A percentile compares a stretch with the other conserved stretches of the same genome.
Conservation (phyloP, 2,888 invertebrate species). For the Mimachlamys varia region DNA sequence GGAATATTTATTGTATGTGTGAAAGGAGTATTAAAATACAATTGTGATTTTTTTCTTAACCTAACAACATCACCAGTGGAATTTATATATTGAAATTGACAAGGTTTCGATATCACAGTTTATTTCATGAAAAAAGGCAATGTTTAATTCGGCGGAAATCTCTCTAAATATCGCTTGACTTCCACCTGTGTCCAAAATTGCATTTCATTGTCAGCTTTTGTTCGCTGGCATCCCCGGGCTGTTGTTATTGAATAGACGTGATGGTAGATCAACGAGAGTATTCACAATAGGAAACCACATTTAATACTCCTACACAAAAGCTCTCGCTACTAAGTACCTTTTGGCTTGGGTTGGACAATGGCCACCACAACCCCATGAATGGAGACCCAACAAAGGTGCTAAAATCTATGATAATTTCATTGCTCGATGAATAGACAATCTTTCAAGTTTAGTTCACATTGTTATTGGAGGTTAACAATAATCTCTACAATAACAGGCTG, state of each 20-base stretch:
- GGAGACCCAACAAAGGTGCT: slow-evolving; percentile 53
- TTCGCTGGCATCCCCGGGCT: background rate
- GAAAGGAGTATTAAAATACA: background rate
- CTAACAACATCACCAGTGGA: slow-evolving; percentile 29
- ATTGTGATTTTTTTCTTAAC: background rate
- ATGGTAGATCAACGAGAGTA: slow-evolving; percentile 17
- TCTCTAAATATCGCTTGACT: slow-evolving; percentile 25
- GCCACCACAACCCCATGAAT: slow-evolving; percentile 34
- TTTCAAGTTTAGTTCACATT: slow-evolving; percentile 55
- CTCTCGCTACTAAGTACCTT: slow-evolving; percentile 6
- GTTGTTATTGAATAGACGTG: slow-evolving; percentile 12
- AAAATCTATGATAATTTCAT: slow-evolving; percentile 67
- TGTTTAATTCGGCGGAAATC: slow-evolving; percentile 34
- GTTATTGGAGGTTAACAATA: slow-evolving; percentile 47
- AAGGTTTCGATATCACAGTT: slow-evolving; percentile 41
- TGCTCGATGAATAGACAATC: slow-evolving; percentile 59
- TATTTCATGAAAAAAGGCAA: background rate
- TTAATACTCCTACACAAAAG: slow-evolving; percentile 20
- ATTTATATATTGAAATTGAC: slow-evolving; percentile 42
- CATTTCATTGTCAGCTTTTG: slow-evolving; percentile 13
- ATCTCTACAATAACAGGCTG: slow-evolving; percentile 44
- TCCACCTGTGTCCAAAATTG: slow-evolving; percentile 23
- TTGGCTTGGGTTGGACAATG: slow-evolving; percentile 9
- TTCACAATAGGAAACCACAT: slow-evolving; percentile 25
- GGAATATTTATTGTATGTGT: background rate